Evolutionary conservation across 1,140 invertebrate genomes (phyloP).

Genomic region (Tetragnatha versicolor): DNA sequence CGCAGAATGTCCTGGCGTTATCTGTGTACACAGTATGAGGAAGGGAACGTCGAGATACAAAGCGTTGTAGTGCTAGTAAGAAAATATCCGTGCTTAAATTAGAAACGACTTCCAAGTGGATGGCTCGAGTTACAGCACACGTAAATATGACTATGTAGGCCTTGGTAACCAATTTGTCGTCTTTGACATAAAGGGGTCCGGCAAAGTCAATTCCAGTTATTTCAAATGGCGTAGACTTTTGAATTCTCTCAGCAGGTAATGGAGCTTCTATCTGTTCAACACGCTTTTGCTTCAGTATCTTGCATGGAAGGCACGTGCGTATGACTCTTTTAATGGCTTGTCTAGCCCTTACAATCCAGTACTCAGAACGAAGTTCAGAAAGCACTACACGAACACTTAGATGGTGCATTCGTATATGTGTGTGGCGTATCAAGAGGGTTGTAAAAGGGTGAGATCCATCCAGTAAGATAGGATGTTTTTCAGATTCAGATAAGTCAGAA

Average conservation of each 20-base stretch:
- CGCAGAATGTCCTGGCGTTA: slow-evolving; percentile 1
- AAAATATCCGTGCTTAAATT: slow-evolving; percentile 6
- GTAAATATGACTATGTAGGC: background rate
- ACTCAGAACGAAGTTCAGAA: background rate
- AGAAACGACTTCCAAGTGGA: background rate
- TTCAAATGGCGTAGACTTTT: background rate
- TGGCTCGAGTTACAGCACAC: background rate
- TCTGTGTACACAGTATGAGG: slow-evolving; percentile 7
- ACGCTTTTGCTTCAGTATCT: background rate
- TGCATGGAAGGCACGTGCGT: background rate
- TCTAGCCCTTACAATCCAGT: slow-evolving; percentile 7
- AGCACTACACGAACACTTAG: slow-evolving; percentile 4
- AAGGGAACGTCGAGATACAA: background rate
- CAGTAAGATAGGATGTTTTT: slow-evolving; percentile 15
- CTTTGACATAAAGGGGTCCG: background rate
- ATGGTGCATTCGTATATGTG: background rate
- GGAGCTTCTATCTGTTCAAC: slow-evolving; percentile 26
- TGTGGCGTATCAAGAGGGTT: background rate
- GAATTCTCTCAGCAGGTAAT: background rate
- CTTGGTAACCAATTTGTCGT: background rate
- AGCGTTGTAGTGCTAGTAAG: background rate
- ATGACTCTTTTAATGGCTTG: slow-evolving; percentile 25
- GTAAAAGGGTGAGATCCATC: slow-evolving; percentile 11
- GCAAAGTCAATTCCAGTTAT: slow-evolving; percentile 25
- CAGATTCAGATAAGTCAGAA: background rate